A percentile compares a stretch with the other conserved stretches of the same genome.
Conservation (phyloP, 2,113 vertebrate genomes). For the Pseudopipra pipra region DNA sequence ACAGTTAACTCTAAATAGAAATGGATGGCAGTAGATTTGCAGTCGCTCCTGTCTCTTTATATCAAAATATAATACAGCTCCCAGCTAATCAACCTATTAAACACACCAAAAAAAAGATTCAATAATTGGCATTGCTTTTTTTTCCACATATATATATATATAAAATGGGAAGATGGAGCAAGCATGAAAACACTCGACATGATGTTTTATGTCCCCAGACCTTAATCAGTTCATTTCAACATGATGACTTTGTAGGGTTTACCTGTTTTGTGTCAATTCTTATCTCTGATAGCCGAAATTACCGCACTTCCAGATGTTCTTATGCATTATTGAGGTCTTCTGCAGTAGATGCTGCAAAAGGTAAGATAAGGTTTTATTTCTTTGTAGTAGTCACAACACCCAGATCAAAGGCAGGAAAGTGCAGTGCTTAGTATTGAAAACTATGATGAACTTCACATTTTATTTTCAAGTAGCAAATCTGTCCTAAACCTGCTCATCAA, state of each 20-base stretch:
- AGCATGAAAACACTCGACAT: constrained; percentile 70
- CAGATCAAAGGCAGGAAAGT: constrained; percentile 86
- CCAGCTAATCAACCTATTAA: constrained; percentile 81
- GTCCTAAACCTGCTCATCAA: constrained; percentile 74
- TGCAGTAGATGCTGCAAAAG: constrained; percentile 85
- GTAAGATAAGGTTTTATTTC: constrained; percentile 89
- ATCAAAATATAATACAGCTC: constrained; percentile 76
- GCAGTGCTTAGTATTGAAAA: constrained; percentile 79
- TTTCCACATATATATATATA: background rate
- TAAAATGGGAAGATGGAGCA: constrained; percentile 70
- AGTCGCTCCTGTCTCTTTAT: constrained; percentile 73
- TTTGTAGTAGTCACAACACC: constrained; percentile 86
- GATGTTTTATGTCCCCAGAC: constrained; percentile 83
- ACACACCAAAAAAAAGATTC: constrained; percentile 7
- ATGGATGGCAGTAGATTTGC: constrained; percentile 67
- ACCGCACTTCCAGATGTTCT: constrained; percentile 85
- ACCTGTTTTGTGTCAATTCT: constrained; percentile 87
- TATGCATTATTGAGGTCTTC: constrained; percentile 85
- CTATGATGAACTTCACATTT: constrained; percentile 81
- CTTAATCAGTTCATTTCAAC: constrained; percentile 88
- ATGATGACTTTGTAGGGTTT: constrained; percentile 85
- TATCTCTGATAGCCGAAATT: constrained; percentile 87
- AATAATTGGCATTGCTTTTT: constrained; percentile 76
- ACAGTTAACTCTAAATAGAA: constrained; percentile 76
- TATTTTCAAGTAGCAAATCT: constrained; percentile 78